Percentiles rank a stretch among this genome's conserved stretches.
Evolutionary conservation across 2,797 vertebrate genomes (phyloP).

Genomic region (Galaxias olidus): DNA sequence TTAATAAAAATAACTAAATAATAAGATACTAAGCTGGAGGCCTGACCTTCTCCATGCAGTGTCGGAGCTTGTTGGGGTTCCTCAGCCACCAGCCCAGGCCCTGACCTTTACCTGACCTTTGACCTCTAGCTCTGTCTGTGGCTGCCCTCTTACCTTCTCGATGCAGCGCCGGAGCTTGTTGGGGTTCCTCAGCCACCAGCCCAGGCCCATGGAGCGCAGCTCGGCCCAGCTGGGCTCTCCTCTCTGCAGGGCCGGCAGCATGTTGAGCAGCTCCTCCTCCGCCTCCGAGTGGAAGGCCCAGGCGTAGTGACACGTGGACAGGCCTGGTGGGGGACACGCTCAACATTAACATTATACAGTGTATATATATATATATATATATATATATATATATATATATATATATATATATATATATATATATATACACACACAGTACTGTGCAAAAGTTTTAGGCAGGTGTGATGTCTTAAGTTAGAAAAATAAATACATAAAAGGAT

Average conservation of each 20-base stretch:
- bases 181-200: constrained; percentile 96
- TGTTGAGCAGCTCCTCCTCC: constrained; percentile 91
- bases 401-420: no score
- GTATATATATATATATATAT: no score
- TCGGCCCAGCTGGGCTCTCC: constrained; percentile 90
- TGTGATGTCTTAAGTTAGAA: no score
- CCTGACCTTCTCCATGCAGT: constrained; percentile 92
- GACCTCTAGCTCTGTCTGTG: no score
- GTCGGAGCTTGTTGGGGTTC: constrained; percentile 87
- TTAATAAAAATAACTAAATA: no score
- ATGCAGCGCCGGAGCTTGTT: constrained; percentile 90
- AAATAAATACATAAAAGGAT: no score
- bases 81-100: constrained; percentile 97
- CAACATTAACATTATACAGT: no score
- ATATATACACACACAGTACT: no score
- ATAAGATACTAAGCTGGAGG: no score
- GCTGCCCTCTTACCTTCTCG: constrained; percentile 84
- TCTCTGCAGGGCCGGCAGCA: constrained; percentile 92
- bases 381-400: no score
- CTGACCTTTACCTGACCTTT: no score
- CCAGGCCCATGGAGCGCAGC: constrained; percentile 93
- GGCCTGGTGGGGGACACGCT: constrained; percentile 67
- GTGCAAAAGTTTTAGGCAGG: no score
- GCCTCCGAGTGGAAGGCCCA: constrained; percentile 99
- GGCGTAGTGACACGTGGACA: constrained; percentile 94